Percentiles rank a stretch among this genome's conserved stretches.
These are phyloP conservation scores for Temnothorax rugatulus DNA, from an alignment of 2,888 invertebrate species.

Conservation along the genomic window DNA sequence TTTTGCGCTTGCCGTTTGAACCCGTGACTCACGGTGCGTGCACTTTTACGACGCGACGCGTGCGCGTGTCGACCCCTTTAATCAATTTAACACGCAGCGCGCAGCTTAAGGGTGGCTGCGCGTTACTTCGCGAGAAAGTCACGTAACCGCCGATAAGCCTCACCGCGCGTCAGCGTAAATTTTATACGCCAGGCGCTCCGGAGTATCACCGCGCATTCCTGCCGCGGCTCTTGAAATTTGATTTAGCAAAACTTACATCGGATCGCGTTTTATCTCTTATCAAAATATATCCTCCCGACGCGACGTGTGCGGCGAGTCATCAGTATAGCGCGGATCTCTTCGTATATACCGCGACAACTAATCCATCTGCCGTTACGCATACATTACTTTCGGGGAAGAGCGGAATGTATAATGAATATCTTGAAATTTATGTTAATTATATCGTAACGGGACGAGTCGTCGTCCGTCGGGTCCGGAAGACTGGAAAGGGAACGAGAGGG, in stretches of 20 bases:
- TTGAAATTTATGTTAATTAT: conserved; percentile 31
- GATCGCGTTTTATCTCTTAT: not conserved
- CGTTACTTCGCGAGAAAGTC: conserved; percentile 43
- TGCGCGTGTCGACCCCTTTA: conserved; percentile 38
- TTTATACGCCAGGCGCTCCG: conserved; percentile 37
- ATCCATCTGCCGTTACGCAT: conserved; percentile 2
- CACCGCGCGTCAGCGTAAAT: conserved; percentile 55
- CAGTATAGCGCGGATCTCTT: not conserved
- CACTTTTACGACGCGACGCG: conserved; percentile 20
- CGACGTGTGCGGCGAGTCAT: not conserved
- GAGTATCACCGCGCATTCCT: conserved; percentile 24
- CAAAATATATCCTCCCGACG: not conserved
- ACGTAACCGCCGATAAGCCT: conserved; percentile 58
- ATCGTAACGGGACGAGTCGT: not conserved
- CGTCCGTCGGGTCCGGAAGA: no score
- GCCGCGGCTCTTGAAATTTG: conserved; percentile 13
- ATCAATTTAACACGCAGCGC: conserved; percentile 55
- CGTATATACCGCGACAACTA: not conserved
- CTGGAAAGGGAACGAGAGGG: not conserved
- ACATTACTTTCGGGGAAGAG: not conserved
- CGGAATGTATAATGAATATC: not conserved
- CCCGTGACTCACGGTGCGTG: conserved; percentile 59
- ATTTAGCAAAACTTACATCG: conserved; percentile 7
- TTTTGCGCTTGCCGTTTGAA: conserved; percentile 41
- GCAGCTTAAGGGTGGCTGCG: not conserved